These are phyloP conservation scores for Harpalus rubripes DNA, from an alignment of 2,888 invertebrate species.

Conservation along the genomic window DNA sequence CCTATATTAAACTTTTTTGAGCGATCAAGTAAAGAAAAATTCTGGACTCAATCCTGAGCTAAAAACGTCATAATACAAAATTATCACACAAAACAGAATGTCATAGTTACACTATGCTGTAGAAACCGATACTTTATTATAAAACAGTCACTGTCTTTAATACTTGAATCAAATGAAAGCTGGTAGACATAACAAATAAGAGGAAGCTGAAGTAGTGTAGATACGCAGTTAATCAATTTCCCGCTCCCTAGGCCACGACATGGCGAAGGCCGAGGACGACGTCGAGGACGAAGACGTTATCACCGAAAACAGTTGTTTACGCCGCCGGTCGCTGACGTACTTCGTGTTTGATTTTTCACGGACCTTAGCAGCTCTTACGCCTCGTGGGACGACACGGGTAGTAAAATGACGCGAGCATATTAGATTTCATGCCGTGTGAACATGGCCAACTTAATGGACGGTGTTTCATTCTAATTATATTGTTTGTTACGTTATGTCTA, in stretches of 20 bases:
- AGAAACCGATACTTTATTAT: not conserved
- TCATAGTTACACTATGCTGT: too few species aligned
- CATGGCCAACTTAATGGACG: not conserved
- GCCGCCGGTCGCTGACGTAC: slow-evolving; percentile 24
- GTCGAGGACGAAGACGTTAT: not conserved
- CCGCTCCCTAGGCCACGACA: not conserved
- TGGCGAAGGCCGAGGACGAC: too few species aligned
- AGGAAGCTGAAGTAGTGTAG: not conserved
- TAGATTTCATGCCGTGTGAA: not conserved
- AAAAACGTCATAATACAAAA: too few species aligned
- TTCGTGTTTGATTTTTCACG: slow-evolving; percentile 5
- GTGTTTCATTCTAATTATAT: not conserved
- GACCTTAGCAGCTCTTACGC: not conserved
- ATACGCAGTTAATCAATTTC: not conserved
- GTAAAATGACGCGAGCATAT: not conserved
- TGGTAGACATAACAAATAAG: not conserved
- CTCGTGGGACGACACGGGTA: not conserved
- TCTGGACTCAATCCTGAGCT: too few species aligned
- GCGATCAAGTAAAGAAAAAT: too few species aligned
- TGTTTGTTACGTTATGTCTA: not conserved
- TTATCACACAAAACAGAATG: too few species aligned
- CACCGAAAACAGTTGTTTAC: slow-evolving; percentile 9
- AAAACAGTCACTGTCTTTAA: not conserved
- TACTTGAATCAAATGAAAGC: not conserved
- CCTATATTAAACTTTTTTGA: too few species aligned